Evolutionary conservation across 2,797 vertebrate genomes (phyloP).

Genomic region (Todus mexicanus): DNA sequence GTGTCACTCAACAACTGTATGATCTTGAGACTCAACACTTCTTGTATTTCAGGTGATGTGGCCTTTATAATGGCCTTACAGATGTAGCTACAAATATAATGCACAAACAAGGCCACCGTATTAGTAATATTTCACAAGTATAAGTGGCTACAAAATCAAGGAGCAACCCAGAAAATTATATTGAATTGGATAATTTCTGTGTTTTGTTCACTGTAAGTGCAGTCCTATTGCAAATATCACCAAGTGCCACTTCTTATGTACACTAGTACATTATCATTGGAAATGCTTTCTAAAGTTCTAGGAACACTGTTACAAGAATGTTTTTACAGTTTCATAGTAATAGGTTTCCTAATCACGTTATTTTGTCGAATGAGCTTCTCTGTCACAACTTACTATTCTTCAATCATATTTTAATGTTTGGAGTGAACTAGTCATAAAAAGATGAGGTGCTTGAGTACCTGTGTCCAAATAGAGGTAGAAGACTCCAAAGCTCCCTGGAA

Average conservation of each 20-base stretch:
- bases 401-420: not conserved
- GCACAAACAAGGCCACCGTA: not conserved
- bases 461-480: not conserved
- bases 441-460: not conserved
- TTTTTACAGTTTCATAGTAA: not conserved
- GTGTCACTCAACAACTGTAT: not conserved
- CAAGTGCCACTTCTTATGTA: not conserved
- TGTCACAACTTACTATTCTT: not conserved
- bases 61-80: constrained; percentile 64
- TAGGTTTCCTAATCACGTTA: not conserved
- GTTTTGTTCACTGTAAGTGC: not conserved
- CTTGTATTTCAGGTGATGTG: not conserved
- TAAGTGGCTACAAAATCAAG: not conserved
- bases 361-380: not conserved
- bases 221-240: not conserved
- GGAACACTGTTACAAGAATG: not conserved
- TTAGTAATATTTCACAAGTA: not conserved
- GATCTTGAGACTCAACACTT: constrained; percentile 22
- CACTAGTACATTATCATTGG: not conserved
- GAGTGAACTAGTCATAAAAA: not conserved
- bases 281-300: not conserved
- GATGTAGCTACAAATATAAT: constrained; percentile 39
- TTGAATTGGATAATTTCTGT: not conserved
- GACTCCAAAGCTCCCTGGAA: not conserved
- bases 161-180: not conserved